Evolutionary conservation across 2,888 invertebrate species (phyloP).

Genomic region (Epiperipatus broadwayi): DNA sequence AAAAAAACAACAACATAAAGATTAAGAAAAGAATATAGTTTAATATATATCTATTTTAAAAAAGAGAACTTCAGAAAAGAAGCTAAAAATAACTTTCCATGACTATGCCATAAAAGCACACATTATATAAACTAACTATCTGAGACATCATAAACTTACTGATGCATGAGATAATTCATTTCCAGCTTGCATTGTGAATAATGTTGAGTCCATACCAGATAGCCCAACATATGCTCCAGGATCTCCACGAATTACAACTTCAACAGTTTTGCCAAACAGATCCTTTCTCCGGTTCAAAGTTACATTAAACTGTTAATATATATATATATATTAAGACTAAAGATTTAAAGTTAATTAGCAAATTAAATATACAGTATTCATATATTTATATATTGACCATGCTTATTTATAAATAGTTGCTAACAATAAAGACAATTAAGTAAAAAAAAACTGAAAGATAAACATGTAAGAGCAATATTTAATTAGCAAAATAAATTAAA

Average conservation of each 20-base stretch:
- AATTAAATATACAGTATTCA: slow-evolving; percentile 4
- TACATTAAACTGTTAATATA: slow-evolving; percentile 29
- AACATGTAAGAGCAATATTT: no score
- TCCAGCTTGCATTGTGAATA: slow-evolving; percentile 79
- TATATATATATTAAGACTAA: no score
- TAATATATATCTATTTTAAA: no score
- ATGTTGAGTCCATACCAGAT: slow-evolving; percentile 68
- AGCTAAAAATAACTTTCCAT: no score
- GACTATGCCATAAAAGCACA: no score
- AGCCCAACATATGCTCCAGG: slow-evolving; percentile 84
- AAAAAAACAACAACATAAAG: no score
- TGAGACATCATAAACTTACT: slow-evolving; percentile 29
- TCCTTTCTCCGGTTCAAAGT: slow-evolving; percentile 72
- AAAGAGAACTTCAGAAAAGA: no score
- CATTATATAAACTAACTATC: neutral
- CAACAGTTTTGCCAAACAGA: slow-evolving; percentile 74
- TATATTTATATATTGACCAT: no score
- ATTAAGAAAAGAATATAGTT: neutral
- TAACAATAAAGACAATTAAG: no score
- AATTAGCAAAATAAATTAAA: no score
- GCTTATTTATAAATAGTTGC: no score
- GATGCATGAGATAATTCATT: slow-evolving; percentile 71
- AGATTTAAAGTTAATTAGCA: neutral
- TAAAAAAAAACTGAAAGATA: neutral
- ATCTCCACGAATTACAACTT: slow-evolving; percentile 78